Base-by-base conservation (phyloP, 1,140 invertebrate species). In the Orius insidiosus region DNA sequence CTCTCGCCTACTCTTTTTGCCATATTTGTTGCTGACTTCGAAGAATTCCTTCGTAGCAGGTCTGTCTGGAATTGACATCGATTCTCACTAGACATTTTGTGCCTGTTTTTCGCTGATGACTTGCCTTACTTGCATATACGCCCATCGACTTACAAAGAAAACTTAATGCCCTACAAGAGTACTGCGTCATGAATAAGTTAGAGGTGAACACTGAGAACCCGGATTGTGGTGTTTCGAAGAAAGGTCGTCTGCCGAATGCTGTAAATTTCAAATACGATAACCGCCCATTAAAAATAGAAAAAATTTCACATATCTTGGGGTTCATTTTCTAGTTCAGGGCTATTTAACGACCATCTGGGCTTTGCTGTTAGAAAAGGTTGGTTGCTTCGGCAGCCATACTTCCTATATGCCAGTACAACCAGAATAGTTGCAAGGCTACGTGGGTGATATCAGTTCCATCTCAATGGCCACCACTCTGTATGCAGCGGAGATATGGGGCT, bases 41-140 rank as follows among this genome's bases (percentile, higher is more conserved):
- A 38, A 6, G 5, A 5, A 13, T 38, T 38, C 11, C 13, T 38
- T 5, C 5, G 5, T 6, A 7, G 10, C 6, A 6, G 15, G 36
- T 14, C 10, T 38, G 5, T 6, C 6, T 6, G 36, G 36, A 11
- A 14, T 38, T 5, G 15, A 11, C 13, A 38, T 38, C 11, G 13
- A 11, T 13, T 6, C 5, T 6, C 5, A 5, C 5, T 13, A 4
- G 31, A 49, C n/a, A 47, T 53, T 0, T 39, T 49, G 8, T 11
- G 51, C 5, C 42, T 56, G 6, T 32, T 55, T 0, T 56, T 53
- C 45, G 51, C 51, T 8, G 53, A 56, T 42, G 53, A 56, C 33
- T 53, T 2, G 49, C 48, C 1, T 32, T 50, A 2, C 31, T 56
- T 3, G 19, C 18, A 19, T 16, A 46, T 4, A 47, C 51, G 0